Conservation (phyloP, 2,113 vertebrate genomes). For the Rafetus swinhoei region DNA sequence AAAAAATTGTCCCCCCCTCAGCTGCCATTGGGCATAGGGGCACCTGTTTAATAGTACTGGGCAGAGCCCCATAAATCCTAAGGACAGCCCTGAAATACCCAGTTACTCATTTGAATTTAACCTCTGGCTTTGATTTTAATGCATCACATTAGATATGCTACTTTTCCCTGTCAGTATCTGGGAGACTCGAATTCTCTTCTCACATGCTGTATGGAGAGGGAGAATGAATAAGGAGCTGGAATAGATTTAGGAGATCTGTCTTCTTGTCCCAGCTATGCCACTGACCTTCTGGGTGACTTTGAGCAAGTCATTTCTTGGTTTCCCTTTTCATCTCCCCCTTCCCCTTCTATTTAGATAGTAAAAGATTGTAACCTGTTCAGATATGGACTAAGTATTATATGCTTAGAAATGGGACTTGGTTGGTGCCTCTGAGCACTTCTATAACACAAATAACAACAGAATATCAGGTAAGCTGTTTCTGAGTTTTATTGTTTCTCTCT, state of each 20-base stretch:
- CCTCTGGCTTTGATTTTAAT: background rate
- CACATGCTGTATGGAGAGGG: background rate
- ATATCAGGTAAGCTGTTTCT: background rate
- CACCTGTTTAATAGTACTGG: no score
- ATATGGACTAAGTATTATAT: accelerated
- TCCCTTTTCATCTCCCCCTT: background rate
- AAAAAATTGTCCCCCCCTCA: no score
- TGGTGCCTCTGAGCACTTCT: background rate
- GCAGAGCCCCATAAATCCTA: no score
- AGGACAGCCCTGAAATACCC: no score
- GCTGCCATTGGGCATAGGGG: no score
- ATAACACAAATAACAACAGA: background rate
- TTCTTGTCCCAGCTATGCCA: background rate
- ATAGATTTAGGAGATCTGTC: accelerated
- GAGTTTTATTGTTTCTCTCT: background rate
- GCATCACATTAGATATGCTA: accelerated
- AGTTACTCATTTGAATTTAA: background rate
- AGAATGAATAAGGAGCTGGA: background rate
- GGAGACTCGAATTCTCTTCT: background rate
- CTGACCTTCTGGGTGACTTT: background rate
- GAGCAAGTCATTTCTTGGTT: background rate
- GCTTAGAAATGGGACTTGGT: background rate
- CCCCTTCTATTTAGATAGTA: background rate
- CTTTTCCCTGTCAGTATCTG: background rate
- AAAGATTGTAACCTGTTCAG: background rate